Percentiles rank a stretch among this genome's conserved stretches.
Evolutionary conservation across 53 echinoderm and acorn worm genomes (phyloP).

Genomic region (Temnopleurus reevesii): DNA sequence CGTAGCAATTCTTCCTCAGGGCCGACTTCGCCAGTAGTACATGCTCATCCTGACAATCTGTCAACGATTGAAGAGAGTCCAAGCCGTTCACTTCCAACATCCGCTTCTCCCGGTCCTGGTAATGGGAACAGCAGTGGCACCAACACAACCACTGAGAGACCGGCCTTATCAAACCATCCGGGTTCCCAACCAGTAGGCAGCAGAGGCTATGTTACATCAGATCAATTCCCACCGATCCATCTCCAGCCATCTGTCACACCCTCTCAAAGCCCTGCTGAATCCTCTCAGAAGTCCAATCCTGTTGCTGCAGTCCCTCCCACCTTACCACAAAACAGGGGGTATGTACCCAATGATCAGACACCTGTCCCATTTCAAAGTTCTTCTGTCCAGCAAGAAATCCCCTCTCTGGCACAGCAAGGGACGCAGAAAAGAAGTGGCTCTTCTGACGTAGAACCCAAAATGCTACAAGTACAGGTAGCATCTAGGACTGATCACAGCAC

Average conservation of each 20-base stretch:
- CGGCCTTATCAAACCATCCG: too few relatives aligned
- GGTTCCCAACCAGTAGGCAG: not conserved
- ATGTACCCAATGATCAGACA: not conserved
- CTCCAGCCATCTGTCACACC: not conserved
- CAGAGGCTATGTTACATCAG: not conserved
- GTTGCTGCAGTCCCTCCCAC: not conserved
- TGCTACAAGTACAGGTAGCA: too few relatives aligned
- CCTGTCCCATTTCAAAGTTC: not conserved
- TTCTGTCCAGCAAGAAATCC: not conserved
- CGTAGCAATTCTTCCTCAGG: not conserved
- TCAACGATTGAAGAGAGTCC: slow-evolving; percentile 1
- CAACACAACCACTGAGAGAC: not conserved
- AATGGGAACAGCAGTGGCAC: not conserved
- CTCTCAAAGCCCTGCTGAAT: not conserved
- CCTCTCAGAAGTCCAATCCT: not conserved
- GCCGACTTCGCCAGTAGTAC: not conserved
- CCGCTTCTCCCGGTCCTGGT: not conserved
- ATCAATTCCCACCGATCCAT: not conserved
- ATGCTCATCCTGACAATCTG: not conserved
- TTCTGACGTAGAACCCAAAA: not conserved
- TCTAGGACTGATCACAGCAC: too few relatives aligned
- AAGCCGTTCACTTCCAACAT: not conserved
- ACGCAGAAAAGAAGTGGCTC: not conserved
- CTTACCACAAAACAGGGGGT: not conserved
- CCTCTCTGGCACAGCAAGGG: not conserved